Percentiles rank a stretch among this genome's conserved stretches.
phyloP scores from a whole-genome alignment of 2,888 invertebrate species.

The Lepeophtheirus nordmannii region DNA sequence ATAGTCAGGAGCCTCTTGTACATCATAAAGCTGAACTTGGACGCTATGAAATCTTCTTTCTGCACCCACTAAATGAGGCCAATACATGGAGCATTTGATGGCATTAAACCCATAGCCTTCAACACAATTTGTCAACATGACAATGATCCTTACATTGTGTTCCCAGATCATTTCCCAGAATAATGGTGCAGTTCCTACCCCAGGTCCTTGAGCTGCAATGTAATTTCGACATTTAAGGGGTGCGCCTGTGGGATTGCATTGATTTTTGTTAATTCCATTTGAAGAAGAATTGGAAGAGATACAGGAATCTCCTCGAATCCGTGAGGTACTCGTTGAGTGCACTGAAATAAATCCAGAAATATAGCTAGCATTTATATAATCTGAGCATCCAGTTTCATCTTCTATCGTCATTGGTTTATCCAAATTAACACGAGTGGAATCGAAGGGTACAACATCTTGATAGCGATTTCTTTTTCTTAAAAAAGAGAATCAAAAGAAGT shows the following conservation, averaged over 20 bases:
- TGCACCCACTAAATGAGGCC: conserved; percentile 15
- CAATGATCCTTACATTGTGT: conserved; percentile 9
- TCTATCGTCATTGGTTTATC: background rate
- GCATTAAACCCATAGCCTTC: conserved; percentile 1
- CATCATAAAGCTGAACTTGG: conserved; percentile 10
- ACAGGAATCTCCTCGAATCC: background rate
- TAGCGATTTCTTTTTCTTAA: conserved; percentile 9
- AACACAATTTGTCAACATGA: conserved; percentile 6
- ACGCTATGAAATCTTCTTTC: background rate
- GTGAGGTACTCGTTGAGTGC: background rate
- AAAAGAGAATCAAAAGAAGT: background rate
- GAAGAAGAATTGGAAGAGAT: background rate
- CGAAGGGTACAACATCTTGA: conserved; percentile 16
- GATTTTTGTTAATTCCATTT: background rate
- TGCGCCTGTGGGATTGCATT: background rate
- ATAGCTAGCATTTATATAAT: conserved; percentile 17
- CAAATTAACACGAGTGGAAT: conserved; percentile 5
- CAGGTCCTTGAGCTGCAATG: conserved; percentile 15
- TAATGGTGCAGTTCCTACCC: background rate
- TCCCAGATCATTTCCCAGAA: conserved; percentile 21
- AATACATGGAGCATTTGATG: conserved; percentile 8
- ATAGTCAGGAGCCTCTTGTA: conserved; percentile 16
- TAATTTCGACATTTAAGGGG: background rate
- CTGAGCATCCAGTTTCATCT: background rate
- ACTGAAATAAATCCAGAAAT: conserved; percentile 8